Percentiles rank a stretch among this genome's conserved stretches.
Evolutionary conservation across 2,888 invertebrate species (phyloP).

Genomic region (Sepioteuthis lessoniana): DNA sequence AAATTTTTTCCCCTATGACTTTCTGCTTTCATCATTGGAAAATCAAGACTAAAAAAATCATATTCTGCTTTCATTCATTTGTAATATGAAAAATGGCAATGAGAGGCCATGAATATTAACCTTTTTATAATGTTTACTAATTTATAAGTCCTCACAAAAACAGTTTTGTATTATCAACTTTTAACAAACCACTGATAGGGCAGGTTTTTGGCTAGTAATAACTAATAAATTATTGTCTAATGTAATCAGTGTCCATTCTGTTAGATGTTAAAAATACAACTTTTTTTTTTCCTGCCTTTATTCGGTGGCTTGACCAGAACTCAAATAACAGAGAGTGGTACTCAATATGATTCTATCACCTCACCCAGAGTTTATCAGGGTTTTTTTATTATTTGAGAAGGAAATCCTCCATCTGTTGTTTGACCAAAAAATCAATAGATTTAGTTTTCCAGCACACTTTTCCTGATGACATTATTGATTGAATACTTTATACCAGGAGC

Average conservation of each 20-base stretch:
- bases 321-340: background rate
- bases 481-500: background rate
- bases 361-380: background rate
- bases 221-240: too few relatives aligned
- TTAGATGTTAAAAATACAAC: background rate
- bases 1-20: too few relatives aligned
- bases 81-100: too few relatives aligned
- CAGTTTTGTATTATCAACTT: too few relatives aligned
- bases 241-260: background rate
- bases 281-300: background rate
- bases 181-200: too few relatives aligned
- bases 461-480: background rate
- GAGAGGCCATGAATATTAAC: too few relatives aligned
- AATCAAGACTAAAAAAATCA: too few relatives aligned
- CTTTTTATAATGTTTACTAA: too few relatives aligned
- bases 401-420: background rate
- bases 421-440: constrained; percentile 10
- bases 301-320: background rate
- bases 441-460: background rate
- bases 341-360: background rate
- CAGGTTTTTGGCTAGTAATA: too few relatives aligned
- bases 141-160: too few relatives aligned
- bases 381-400: background rate
- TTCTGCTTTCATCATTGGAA: too few relatives aligned
- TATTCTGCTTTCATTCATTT: too few relatives aligned